Evolutionary conservation across 2,113 vertebrate genomes (phyloP).

Genomic region (Megaceryle maxima): DNA sequence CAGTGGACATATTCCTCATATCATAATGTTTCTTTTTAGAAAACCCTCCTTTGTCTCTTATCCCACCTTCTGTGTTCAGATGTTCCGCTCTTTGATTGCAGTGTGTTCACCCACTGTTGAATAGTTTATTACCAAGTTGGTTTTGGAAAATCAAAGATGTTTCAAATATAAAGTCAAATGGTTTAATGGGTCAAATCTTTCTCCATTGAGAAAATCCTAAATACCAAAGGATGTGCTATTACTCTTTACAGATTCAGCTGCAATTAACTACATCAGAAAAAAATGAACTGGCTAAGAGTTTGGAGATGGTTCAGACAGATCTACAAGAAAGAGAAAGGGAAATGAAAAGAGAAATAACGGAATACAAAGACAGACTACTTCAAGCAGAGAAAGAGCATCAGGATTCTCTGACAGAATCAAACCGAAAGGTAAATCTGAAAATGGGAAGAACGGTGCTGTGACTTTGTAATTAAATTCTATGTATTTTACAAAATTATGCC

Average conservation of each 20-base stretch:
- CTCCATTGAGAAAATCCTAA: background rate
- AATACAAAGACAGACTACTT: constrained; percentile 59
- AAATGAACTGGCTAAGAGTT: constrained; percentile 42
- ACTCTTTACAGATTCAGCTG: constrained; percentile 63
- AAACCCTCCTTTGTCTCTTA: background rate
- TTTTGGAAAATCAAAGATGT: background rate
- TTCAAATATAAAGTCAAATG: background rate
- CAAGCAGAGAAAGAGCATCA: constrained; percentile 38
- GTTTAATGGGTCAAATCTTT: background rate
- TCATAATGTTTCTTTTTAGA: background rate
- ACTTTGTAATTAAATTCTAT: background rate
- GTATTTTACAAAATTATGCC: background rate
- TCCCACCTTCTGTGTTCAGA: background rate
- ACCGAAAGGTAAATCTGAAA: constrained; percentile 47
- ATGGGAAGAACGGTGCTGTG: background rate
- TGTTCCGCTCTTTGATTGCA: background rate
- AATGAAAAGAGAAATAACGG: constrained; percentile 60
- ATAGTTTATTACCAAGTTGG: background rate
- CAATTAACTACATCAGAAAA: constrained; percentile 58
- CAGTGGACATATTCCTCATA: rapidly evolving
- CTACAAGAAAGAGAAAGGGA: constrained; percentile 53
- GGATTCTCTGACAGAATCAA: constrained; percentile 36
- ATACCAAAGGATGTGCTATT: background rate
- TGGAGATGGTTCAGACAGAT: constrained; percentile 58
- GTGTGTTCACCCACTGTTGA: background rate